phyloP scores from a whole-genome alignment of 2,888 invertebrate species.

The Kuschelorhynchus macadamiae region DNA sequence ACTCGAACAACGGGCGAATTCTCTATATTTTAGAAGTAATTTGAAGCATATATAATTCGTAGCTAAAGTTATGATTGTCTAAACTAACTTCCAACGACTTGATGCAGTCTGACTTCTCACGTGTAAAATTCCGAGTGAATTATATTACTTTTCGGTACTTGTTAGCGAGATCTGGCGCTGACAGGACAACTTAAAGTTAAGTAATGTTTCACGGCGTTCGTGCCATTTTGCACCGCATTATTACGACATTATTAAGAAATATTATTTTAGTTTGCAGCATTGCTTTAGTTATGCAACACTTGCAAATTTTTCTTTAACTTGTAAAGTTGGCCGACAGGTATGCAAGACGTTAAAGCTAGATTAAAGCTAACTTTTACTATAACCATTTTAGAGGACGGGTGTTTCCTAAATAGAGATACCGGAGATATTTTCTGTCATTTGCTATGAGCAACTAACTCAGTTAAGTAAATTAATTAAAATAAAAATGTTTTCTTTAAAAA shows the following conservation, averaged over 20 bases:
- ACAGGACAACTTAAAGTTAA: conserved; percentile 44
- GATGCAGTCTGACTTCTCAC: conserved; percentile 43
- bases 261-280: conserved; percentile 37
- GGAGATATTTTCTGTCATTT: too few species aligned
- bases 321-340: too few species aligned
- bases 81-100: conserved; percentile 37
- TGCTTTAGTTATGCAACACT: conserved; percentile 21
- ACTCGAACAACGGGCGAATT: background rate
- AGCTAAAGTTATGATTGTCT: conserved; percentile 39
- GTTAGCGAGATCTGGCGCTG: conserved; percentile 39
- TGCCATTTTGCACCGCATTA: conserved; percentile 42
- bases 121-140: conserved; percentile 43
- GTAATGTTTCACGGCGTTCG: conserved; percentile 37
- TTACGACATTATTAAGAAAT: conserved; percentile 38
- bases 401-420: too few species aligned
- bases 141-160: conserved; percentile 40
- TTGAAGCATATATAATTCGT: conserved; percentile 27
- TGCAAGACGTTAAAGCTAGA: too few species aligned
- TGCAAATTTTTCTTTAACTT: conserved; percentile 15
- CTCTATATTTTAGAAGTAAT: conserved; percentile 8
- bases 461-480: too few species aligned
- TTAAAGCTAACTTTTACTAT: too few species aligned
- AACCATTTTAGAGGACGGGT: too few species aligned
- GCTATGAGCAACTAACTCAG: too few species aligned
- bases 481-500: too few species aligned